A percentile compares a stretch with the other conserved stretches of the same genome.
Evolutionary conservation across 2,888 invertebrate genomes (phyloP).

Genomic region (Blastobasis lacticolella): DNA sequence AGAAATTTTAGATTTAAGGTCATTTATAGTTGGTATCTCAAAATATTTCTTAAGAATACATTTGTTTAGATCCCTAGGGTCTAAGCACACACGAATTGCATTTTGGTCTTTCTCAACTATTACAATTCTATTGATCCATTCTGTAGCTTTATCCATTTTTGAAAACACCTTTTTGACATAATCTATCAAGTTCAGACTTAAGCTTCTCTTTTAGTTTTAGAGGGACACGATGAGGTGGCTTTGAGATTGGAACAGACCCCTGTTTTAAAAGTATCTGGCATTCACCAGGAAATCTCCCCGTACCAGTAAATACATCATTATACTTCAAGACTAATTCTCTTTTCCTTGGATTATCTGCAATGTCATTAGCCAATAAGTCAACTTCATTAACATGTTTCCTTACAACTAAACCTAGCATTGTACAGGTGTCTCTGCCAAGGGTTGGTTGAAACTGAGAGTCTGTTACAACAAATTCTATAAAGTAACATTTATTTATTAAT

Average conservation of each 20-base stretch:
- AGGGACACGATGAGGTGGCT: neutral
- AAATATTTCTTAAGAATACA: conserved; percentile 4
- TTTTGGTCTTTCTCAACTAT: conserved; percentile 5
- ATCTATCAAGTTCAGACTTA: neutral
- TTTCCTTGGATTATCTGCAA: too few species aligned
- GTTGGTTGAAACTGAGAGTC: too few species aligned
- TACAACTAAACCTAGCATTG: too few species aligned
- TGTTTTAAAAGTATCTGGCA: neutral
- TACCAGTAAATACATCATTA: neutral
- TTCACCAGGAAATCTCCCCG: neutral
- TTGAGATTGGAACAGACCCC: neutral
- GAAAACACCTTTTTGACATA: conserved; percentile 1
- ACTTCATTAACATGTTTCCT: too few species aligned
- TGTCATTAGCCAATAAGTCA: too few species aligned
- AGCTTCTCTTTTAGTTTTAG: neutral
- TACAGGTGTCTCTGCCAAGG: too few species aligned
- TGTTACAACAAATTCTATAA: too few species aligned
- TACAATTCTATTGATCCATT: conserved; percentile 6
- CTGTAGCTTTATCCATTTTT: conserved; percentile 3
- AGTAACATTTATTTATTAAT: too few species aligned
- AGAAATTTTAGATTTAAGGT: neutral
- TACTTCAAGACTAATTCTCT: neutral
- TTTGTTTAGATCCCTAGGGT: conserved; percentile 4
- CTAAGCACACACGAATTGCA: conserved; percentile 4
- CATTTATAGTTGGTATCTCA: neutral